Conservation (phyloP, 2,797 vertebrate genomes). For the Cuculus canorus region DNA sequence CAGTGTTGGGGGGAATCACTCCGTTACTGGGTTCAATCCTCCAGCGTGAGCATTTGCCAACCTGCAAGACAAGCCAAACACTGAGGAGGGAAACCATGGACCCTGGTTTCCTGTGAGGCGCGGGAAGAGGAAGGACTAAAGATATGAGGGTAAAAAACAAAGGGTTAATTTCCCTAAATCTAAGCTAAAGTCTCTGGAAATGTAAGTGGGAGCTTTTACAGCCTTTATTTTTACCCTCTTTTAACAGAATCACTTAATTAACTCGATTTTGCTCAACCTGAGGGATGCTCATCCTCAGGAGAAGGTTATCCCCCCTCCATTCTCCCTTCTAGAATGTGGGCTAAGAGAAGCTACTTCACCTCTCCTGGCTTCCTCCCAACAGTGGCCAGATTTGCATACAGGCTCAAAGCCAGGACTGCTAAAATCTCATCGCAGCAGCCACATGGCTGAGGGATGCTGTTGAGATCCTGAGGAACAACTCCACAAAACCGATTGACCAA, state of each 20-base stretch:
- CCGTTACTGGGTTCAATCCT: too few species aligned
- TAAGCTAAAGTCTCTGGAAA: background rate
- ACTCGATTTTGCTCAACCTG: background rate
- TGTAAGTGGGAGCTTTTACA: background rate
- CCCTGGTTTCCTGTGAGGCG: too few species aligned
- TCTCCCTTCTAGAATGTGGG: background rate
- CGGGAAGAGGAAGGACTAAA: too few species aligned
- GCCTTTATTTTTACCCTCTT: background rate
- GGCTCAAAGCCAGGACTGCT: background rate
- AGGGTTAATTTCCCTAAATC: background rate
- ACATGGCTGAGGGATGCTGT: background rate
- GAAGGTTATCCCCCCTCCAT: background rate
- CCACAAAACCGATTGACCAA: background rate
- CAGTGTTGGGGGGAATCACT: too few species aligned
- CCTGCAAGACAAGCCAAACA: too few species aligned
- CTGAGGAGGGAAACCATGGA: too few species aligned
- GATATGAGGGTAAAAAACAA: too few species aligned
- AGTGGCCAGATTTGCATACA: background rate
- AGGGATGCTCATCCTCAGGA: background rate
- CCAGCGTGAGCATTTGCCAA: too few species aligned
- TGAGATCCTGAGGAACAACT: background rate
- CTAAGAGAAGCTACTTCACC: background rate
- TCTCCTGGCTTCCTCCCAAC: accelerated
- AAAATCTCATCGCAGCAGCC: background rate
- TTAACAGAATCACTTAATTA: background rate